Percentiles rank a stretch among this genome's conserved stretches.
These are phyloP conservation scores for Lycaena phlaeas DNA, from an alignment of 2,888 invertebrate species.

Conservation along the genomic window DNA sequence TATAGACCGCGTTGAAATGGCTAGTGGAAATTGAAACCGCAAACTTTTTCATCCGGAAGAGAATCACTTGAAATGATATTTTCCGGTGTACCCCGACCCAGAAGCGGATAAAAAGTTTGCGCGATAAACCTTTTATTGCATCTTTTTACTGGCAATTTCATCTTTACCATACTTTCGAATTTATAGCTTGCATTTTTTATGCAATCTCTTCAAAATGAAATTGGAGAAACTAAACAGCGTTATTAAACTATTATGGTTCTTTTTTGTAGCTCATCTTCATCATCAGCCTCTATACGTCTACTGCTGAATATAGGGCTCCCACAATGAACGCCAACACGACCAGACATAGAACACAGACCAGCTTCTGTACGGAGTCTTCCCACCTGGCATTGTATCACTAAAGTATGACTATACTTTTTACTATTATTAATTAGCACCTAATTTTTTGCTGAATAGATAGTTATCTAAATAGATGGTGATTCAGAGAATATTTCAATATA, in stretches of 20 bases:
- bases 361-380: no score
- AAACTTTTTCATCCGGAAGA: conserved; percentile 41
- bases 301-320: no score
- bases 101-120: conserved; percentile 10
- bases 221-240: not conserved
- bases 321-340: no score
- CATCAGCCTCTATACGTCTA: no score
- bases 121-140: conserved; percentile 12
- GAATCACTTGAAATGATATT: conserved; percentile 32
- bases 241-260: not conserved
- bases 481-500: no score
- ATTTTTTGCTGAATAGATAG: no score
- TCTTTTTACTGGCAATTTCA: conserved; percentile 10
- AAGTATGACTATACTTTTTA: no score
- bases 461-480: not conserved
- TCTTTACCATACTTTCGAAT: conserved; percentile 10
- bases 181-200: conserved; percentile 2
- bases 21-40: conserved; percentile 47
- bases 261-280: not conserved
- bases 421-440: no score
- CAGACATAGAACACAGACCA: no score
- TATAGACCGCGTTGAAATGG: conserved; percentile 38
- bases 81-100: conserved; percentile 14
- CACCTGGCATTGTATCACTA: no score
- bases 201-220: not conserved